phyloP scores from a whole-genome alignment of 2,113 vertebrate genomes.

The Melanerpes aurifrons region DNA sequence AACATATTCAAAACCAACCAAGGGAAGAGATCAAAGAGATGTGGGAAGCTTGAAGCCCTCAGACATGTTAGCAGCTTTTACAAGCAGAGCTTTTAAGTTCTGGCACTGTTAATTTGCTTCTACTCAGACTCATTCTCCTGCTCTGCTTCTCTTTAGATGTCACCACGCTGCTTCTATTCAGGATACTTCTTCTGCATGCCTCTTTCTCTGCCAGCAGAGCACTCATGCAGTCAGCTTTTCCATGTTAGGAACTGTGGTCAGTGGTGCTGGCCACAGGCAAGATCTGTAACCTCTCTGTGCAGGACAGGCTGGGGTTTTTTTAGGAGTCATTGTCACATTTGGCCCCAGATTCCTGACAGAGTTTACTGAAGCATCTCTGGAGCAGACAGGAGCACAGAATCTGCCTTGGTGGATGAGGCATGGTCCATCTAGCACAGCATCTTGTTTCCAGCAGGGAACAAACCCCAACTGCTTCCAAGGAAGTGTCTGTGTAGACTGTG shows the following conservation, averaged over 20 bases:
- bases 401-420: not conserved
- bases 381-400: not conserved
- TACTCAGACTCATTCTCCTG: not conserved
- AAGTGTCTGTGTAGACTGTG: not conserved
- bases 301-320: not conserved
- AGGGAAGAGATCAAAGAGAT: not conserved
- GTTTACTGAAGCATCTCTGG: not conserved
- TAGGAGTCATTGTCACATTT: not conserved
- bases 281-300: not conserved
- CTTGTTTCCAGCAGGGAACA: not conserved
- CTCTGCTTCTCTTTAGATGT: not conserved
- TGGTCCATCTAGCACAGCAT: slow-evolving; percentile 26
- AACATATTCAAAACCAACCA: not conserved
- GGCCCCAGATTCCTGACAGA: not conserved
- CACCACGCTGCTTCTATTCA: not conserved
- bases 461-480: not conserved
- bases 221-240: not conserved
- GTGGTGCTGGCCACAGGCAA: not conserved
- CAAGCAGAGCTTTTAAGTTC: not conserved
- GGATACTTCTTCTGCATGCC: not conserved
- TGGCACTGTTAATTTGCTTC: not conserved
- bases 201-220: not conserved
- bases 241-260: not conserved
- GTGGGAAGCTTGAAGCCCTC: not conserved
- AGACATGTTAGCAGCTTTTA: not conserved